Evolutionary conservation across 2,888 invertebrate genomes (phyloP).

Genomic region (Ceramica pisi): DNA sequence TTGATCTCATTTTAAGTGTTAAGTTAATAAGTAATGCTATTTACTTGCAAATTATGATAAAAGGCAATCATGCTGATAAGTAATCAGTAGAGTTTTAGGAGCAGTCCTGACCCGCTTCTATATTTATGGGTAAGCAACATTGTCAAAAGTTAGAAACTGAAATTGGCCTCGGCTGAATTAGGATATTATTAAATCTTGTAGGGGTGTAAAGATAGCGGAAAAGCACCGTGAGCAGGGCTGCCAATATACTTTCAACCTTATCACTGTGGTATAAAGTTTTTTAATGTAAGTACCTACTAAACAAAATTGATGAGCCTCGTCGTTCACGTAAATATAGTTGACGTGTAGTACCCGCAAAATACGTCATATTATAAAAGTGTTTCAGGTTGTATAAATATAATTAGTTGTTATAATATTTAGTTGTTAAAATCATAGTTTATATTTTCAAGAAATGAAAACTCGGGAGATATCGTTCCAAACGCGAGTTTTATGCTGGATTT

Average conservation of each 20-base stretch:
- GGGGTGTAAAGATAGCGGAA: slow-evolving; percentile 38
- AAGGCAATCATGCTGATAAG: slow-evolving; percentile 21
- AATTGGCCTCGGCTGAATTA: slow-evolving; percentile 59
- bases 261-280: slow-evolving; percentile 35
- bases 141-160: slow-evolving; percentile 58
- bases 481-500: too few relatives aligned
- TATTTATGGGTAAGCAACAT: slow-evolving; percentile 29
- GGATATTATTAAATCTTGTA: slow-evolving; percentile 62
- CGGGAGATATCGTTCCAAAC: too few relatives aligned
- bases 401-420: not conserved
- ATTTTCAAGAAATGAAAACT: not conserved
- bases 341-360: slow-evolving; percentile 23
- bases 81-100: slow-evolving; percentile 23
- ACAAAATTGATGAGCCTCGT: slow-evolving; percentile 25
- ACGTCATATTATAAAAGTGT: slow-evolving; percentile 10
- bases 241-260: slow-evolving; percentile 50
- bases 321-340: slow-evolving; percentile 25
- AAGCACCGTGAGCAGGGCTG: slow-evolving; percentile 9
- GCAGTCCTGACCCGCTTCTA: slow-evolving; percentile 6
- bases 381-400: too few relatives aligned
- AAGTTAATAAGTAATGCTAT: slow-evolving; percentile 20
- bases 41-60: slow-evolving; percentile 4
- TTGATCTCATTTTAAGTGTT: slow-evolving; percentile 18
- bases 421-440: not conserved
- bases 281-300: not conserved